These are phyloP conservation scores for Scaptomyza caliginosa DNA, from an alignment of 2,888 invertebrate genomes.

Conservation along the genomic window DNA sequence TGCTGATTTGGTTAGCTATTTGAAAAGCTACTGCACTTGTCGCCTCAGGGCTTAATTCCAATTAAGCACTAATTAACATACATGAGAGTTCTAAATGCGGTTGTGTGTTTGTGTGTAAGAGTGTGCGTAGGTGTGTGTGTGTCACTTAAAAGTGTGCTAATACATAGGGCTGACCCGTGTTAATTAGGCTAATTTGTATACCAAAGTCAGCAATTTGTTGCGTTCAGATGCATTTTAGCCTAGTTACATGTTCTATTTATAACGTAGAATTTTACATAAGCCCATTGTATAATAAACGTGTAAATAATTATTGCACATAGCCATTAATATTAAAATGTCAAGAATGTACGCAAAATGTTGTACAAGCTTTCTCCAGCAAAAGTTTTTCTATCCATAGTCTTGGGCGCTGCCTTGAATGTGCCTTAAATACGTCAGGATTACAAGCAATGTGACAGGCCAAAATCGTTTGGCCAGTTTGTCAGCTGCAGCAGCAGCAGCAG, in stretches of 20 bases:
- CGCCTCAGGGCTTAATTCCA: slow-evolving; percentile 46
- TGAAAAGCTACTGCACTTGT: slow-evolving; percentile 55
- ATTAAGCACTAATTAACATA: slow-evolving; percentile 76
- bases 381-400: background rate
- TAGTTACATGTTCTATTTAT: background rate
- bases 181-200: slow-evolving; percentile 9
- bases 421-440: slow-evolving; percentile 45
- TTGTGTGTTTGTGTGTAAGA: background rate
- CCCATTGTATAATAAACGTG: too few species aligned
- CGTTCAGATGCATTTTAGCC: background rate
- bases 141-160: slow-evolving; percentile 44
- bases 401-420: slow-evolving; percentile 3
- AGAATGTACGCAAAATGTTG: background rate
- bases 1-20: slow-evolving; percentile 28
- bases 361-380: slow-evolving; percentile 9
- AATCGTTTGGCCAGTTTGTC: slow-evolving; percentile 40
- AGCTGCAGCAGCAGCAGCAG: slow-evolving; percentile 25
- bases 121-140: slow-evolving; percentile 1
- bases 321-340: background rate
- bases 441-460: slow-evolving; percentile 36
- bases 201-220: slow-evolving; percentile 1
- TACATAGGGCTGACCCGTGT: slow-evolving; percentile 18
- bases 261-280: background rate
- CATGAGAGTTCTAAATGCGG: slow-evolving; percentile 8
- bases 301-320: background rate